Conservation (phyloP, 2,888 invertebrate genomes). For the Thera obeliscata region DNA sequence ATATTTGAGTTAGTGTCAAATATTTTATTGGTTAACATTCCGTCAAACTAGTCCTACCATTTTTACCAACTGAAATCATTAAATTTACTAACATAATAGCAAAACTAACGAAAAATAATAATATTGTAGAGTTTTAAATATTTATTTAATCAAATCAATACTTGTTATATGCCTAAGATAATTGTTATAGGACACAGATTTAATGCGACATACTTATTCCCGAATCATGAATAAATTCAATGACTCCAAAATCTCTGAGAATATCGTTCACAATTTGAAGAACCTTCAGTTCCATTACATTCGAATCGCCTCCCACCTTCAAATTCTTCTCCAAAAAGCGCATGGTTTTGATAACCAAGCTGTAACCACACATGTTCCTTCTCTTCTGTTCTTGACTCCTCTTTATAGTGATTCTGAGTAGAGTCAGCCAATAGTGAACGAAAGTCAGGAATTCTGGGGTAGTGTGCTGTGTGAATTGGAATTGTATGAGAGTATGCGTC, state of each 20-base stretch:
- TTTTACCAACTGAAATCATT: no score
- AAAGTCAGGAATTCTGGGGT: constrained; percentile 70
- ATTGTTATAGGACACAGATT: background rate
- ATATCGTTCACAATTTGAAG: constrained; percentile 58
- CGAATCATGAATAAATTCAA: constrained; percentile 34
- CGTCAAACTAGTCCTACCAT: no score
- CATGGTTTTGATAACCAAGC: constrained; percentile 66
- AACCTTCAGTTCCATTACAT: constrained; percentile 58
- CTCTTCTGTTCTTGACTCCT: constrained; percentile 55
- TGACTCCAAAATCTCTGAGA: constrained; percentile 51
- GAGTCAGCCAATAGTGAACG: constrained; percentile 66
- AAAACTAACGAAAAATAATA: no score
- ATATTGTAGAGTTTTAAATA: no score
- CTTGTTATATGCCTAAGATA: no score
- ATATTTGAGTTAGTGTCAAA: no score
- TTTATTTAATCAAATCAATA: no score
- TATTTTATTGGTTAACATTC: no score
- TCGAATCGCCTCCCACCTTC: constrained; percentile 47
- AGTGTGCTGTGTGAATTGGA: constrained; percentile 68
- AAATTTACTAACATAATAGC: no score
- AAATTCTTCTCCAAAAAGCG: constrained; percentile 61
- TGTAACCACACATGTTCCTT: constrained; percentile 59
- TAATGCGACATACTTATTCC: background rate
- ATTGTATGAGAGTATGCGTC: constrained; percentile 72
- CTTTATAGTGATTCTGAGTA: constrained; percentile 66